Evolutionary conservation across 2,797 vertebrate genomes (phyloP).

Genomic region (Pelochelys cantorii): DNA sequence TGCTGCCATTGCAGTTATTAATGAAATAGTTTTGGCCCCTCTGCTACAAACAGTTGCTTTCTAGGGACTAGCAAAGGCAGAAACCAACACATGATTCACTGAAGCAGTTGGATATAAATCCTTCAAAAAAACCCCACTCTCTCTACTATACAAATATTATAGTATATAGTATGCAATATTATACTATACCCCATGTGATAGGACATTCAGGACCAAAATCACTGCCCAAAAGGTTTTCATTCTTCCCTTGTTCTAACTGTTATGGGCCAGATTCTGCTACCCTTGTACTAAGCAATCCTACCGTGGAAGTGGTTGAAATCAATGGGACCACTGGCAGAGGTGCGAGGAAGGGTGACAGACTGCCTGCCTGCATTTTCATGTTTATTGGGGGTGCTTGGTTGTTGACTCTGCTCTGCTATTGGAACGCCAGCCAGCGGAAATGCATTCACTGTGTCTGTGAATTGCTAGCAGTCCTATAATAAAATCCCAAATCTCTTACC

Average conservation of each 20-base stretch:
- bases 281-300: background rate
- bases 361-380: background rate
- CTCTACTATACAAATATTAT: background rate
- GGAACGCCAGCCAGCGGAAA: background rate
- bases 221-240: background rate
- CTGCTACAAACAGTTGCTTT: background rate
- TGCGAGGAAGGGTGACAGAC: background rate
- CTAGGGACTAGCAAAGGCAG: background rate
- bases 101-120: background rate
- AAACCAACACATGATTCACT: background rate
- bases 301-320: background rate
- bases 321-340: background rate
- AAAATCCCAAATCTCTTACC: slow-evolving; percentile 77
- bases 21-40: background rate
- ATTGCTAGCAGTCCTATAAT: background rate
- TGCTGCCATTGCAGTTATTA: background rate
- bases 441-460: no score
- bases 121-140: background rate
- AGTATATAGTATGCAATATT: no score
- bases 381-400: background rate
- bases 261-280: background rate
- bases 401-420: background rate
- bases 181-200: no score
- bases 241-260: background rate
- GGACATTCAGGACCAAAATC: background rate